phyloP scores from a whole-genome alignment of 2,888 invertebrate species.

The Mylabris sibirica region DNA sequence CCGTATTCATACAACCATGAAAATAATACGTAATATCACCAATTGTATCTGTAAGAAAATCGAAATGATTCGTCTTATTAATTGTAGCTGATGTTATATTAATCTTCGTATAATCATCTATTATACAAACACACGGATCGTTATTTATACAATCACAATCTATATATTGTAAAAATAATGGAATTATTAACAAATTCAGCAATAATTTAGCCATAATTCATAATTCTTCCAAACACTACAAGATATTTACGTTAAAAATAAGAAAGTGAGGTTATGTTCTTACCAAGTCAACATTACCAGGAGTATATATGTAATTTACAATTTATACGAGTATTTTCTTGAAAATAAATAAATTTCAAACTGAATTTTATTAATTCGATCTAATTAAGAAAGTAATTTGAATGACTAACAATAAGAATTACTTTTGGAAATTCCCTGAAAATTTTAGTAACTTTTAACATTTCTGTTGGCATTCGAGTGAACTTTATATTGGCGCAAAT shows the following conservation, averaged over 20 bases:
- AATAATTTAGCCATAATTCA: conserved; percentile 35
- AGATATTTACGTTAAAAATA: background rate
- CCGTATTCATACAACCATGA: conserved; percentile 56
- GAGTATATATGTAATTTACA: no score
- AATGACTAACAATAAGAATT: background rate
- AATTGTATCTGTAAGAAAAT: conserved; percentile 38
- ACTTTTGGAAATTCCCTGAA: background rate
- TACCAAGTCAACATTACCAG: background rate
- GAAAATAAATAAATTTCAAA: background rate
- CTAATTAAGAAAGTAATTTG: background rate
- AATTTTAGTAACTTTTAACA: background rate
- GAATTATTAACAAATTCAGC: conserved; percentile 3
- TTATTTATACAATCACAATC: conserved; percentile 41
- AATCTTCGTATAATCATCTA: conserved; percentile 52
- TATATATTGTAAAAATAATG: conserved; percentile 13
- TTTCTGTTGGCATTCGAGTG: background rate
- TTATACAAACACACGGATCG: conserved; percentile 52
- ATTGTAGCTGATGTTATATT: conserved; percentile 41
- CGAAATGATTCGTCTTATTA: conserved; percentile 25
- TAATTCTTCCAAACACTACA: conserved; percentile 11
- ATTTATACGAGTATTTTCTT: background rate
- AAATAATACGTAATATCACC: conserved; percentile 51
- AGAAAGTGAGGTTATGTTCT: background rate
- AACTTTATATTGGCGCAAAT: background rate
- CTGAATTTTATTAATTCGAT: background rate